These are phyloP conservation scores for Panagrolaimus sp. DNA, from an alignment of 1,140 invertebrate species.

Conservation along the genomic window DNA sequence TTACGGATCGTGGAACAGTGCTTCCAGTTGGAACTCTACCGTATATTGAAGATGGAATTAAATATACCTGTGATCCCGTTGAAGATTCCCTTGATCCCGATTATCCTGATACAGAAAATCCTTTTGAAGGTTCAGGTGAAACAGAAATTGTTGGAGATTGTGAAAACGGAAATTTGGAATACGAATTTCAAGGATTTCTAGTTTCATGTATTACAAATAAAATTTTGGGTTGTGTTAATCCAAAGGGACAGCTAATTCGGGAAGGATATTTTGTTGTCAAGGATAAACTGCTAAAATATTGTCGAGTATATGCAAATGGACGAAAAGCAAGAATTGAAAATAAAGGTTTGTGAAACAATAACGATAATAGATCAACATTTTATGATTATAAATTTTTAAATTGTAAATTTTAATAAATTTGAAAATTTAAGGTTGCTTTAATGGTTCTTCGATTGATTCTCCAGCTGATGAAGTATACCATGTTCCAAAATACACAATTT, in stretches of 20 bases:
- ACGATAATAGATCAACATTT: not conserved
- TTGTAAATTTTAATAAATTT: not conserved
- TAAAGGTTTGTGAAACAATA: too few relatives aligned
- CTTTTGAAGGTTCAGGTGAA: not conserved
- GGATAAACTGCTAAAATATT: not conserved
- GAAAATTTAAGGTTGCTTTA: not conserved
- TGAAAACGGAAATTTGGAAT: not conserved
- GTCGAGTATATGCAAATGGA: not conserved
- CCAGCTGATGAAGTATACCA: not conserved
- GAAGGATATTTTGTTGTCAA: not conserved
- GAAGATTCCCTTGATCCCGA: not conserved
- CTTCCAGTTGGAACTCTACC: not conserved
- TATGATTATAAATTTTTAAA: too few relatives aligned
- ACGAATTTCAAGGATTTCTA: not conserved
- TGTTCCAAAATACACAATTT: slow-evolving; percentile 10
- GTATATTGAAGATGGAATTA: slow-evolving; percentile 4
- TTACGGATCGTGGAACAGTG: not conserved
- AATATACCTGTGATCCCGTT: not conserved
- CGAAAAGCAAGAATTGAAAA: slow-evolving; percentile 1
- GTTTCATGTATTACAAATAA: not conserved
- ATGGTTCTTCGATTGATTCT: not conserved
- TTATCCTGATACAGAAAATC: not conserved
- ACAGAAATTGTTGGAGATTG: not conserved
- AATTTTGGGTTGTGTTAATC: slow-evolving; percentile 4
- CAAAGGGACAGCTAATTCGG: not conserved